Conservation (phyloP, 2,888 invertebrate genomes). For the Bruchidius siliquastri region DNA sequence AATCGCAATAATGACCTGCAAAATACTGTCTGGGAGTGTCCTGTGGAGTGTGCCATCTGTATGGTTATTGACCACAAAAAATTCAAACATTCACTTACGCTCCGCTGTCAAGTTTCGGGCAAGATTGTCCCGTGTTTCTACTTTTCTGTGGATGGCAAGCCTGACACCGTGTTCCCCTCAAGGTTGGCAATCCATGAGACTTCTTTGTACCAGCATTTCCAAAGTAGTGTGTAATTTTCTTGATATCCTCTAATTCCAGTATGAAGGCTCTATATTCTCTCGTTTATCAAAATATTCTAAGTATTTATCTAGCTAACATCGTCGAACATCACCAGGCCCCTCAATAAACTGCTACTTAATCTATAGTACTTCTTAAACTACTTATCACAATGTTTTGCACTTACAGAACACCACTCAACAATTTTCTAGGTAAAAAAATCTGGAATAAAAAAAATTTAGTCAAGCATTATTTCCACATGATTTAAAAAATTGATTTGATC, state of each 20-base stretch:
- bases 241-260: slow-evolving; percentile 43
- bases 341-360: slow-evolving; percentile 2
- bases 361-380: slow-evolving; percentile 9
- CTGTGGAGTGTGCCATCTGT: no score
- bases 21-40: no score
- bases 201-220: slow-evolving; percentile 32
- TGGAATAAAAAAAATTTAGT: slow-evolving; percentile 19
- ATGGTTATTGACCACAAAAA: no score
- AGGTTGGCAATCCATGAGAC: slow-evolving; percentile 25
- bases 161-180: slow-evolving; percentile 36
- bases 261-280: slow-evolving; percentile 25
- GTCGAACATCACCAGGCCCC: slow-evolving; percentile 16
- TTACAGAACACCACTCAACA: slow-evolving; percentile 5
- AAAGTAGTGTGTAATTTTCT: slow-evolving; percentile 33
- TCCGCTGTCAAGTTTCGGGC: slow-evolving; percentile 47
- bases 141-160: slow-evolving; percentile 40
- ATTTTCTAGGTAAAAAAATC: slow-evolving; percentile 15
- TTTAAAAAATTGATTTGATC: no score
- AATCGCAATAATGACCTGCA: no score
- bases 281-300: slow-evolving; percentile 7
- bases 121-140: slow-evolving; percentile 48
- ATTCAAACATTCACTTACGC: no score
- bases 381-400: slow-evolving; percentile 18
- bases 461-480: no score
- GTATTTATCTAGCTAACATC: slow-evolving; percentile 7